Conservation (phyloP, 1,140 invertebrate species). For the Idris sp. region DNA sequence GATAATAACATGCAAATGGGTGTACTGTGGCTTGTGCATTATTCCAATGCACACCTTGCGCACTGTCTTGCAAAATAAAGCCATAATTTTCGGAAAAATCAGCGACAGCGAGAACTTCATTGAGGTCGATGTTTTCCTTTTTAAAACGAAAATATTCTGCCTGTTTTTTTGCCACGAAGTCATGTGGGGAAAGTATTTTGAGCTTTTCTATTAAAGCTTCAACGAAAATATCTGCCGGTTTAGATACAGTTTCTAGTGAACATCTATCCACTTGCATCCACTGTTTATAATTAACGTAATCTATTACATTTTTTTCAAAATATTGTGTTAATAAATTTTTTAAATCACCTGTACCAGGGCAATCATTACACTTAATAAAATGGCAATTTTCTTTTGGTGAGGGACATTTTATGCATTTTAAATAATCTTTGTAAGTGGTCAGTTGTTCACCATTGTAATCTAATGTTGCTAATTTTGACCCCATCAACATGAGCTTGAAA, state of each 20-base stretch:
- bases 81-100: constrained; percentile 48
- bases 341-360: constrained; percentile 28
- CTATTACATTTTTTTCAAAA: constrained; percentile 54
- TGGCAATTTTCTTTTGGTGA: constrained; percentile 30
- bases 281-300: constrained; percentile 59
- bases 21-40: constrained; percentile 65
- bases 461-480: neutral
- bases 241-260: constrained; percentile 44
- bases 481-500: constrained; percentile 38
- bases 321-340: constrained; percentile 14
- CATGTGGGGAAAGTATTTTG: constrained; percentile 13
- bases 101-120: constrained; percentile 41
- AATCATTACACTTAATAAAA: constrained; percentile 30
- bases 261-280: constrained; percentile 59
- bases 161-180: constrained; percentile 48
- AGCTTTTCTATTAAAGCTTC: constrained; percentile 12
- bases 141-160: constrained; percentile 52
- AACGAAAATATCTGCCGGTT: constrained; percentile 13
- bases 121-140: constrained; percentile 31
- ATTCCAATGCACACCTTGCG: constrained; percentile 55
- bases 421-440: constrained; percentile 26
- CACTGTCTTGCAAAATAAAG: constrained; percentile 30
- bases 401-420: constrained; percentile 23
- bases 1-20: constrained; percentile 60
- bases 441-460: constrained; percentile 1